Base-by-base conservation (phyloP, 2,888 invertebrate genomes). In the Brachyptera risi region DNA sequence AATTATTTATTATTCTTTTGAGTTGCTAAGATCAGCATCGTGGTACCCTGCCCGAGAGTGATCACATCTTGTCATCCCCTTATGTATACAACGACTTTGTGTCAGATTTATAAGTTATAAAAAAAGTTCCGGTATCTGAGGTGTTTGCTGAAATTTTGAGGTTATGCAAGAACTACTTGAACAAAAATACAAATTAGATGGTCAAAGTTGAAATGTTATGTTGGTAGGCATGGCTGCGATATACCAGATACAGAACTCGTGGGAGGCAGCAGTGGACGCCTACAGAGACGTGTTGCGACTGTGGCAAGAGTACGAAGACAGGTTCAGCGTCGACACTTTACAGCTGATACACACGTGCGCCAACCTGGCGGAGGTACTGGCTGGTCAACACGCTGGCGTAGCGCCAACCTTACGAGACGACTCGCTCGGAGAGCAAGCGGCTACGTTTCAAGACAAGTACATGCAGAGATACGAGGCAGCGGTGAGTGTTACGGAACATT, bases 331-430 rank as follows among this genome's bases (percentile, higher is more conserved):
- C 17, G 89, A 90, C 71, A 82, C 82, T 54, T 74, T 88, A 1
- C 81, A 80, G 70, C 78, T 83, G 69, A 81, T 89, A 23, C 90
- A 90, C 71, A 80, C 87, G 0, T 73, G 86, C 61, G 78, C 85
- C 68, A 89, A 89, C 73, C 75, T 87, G 51, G 75, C 81, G 2
- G 80, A 85, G 62, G 71, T 80, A 4, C 65, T 80, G 17, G 75
- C 75, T 59, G 68, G 69, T 2, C 71, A 74, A 38, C 73, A 75
- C 3, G 69, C 69, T 9, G 75, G 74, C 5, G 71, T 80, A 2
- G 70, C 73, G 1, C 78, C 76, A 4, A 83, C 83, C 2, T 72
- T 83, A 7, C 68, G 80, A 54, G 83, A 84, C 69, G 72, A 72
- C 38, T 71, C 70, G 31, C 73, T 84, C 26, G 69, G 70, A 60